phyloP scores from a whole-genome alignment of 2,113 vertebrate species.

The Bambusicola thoracicus region DNA sequence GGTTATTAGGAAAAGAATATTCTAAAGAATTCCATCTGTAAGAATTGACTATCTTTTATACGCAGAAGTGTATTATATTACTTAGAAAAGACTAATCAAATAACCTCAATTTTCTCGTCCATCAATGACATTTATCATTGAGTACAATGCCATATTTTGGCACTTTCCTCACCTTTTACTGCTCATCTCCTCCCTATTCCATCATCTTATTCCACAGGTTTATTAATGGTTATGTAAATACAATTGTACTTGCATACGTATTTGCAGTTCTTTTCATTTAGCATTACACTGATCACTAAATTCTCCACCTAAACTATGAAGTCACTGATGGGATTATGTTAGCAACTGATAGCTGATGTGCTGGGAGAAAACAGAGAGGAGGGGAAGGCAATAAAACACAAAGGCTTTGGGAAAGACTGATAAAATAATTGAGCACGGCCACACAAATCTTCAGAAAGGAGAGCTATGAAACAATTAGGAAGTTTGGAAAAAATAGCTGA shows the following conservation, averaged over 20 bases:
- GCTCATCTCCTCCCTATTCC: background rate
- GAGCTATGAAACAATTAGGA: background rate
- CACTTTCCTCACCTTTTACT: background rate
- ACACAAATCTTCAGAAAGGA: background rate
- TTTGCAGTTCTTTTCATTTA: background rate
- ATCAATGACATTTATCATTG: background rate
- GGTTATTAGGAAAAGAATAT: slow-evolving; percentile 11
- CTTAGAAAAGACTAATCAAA: slow-evolving; percentile 1
- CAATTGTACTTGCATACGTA: background rate
- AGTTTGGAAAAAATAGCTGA: background rate
- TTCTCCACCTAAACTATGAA: background rate
- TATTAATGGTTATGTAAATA: background rate
- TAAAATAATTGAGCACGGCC: background rate
- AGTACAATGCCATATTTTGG: background rate
- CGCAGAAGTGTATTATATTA: background rate
- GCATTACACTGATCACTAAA: background rate
- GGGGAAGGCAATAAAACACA: background rate
- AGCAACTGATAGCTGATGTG: background rate
- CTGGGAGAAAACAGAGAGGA: background rate
- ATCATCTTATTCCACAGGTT: background rate
- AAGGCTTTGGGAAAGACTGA: background rate
- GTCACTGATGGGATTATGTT: background rate
- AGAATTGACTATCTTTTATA: background rate
- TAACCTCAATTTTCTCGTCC: slow-evolving; percentile 9
- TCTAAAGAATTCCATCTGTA: background rate